Evolutionary conservation across 2,113 vertebrate genomes (phyloP), one percentile per base, ranked within the genome.

Genomic region (Eurypyga helias): DNA sequence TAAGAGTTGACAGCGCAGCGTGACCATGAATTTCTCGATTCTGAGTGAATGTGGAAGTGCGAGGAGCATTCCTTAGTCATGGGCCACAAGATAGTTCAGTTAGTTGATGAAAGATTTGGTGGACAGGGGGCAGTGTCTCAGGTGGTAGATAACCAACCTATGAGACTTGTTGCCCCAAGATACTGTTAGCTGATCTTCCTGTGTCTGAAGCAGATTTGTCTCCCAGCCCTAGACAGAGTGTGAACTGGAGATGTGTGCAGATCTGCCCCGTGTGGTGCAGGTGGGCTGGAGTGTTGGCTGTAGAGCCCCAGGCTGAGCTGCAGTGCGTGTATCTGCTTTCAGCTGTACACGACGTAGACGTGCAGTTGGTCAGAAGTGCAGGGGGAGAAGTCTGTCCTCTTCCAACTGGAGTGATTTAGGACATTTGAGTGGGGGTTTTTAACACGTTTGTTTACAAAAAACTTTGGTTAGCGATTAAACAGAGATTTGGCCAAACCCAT

Each of bases 251-350:
- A 13, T 34, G 2, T 2, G 2, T 36, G 36, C 38, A 13, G 45
- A 5, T 36, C 19, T 67, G 57, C 54, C 5, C 4, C 0, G 0
- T 38, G 12, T n/a, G 36, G 25, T 41, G 29, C 43, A 18, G 29
- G 38, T 43, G 38, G 55, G 43, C 29, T 20, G 71, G 41, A 77
- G 28, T 15, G 1, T 54, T 0, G 7, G 9, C n/a, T 54, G 24
- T 23, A 24, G 48, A 64, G 21, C 46, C 25, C 10, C 9, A 10
- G 66, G 41, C 38, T 77, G 62, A 13, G n/a, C 0, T 7, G 8
- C 2, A 0, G 0, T 5, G 10, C 25, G 16, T 1, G n/a, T 48
- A 18, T 24, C 41, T 41, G 41, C 41, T 41, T 41, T 79, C 12
- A 29, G 34, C 54, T 58, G 13, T 34, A 28, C 4, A 1, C 7